Evolutionary conservation across 2,113 vertebrate species (phyloP).

Genomic region (Bothrops jararaca): DNA sequence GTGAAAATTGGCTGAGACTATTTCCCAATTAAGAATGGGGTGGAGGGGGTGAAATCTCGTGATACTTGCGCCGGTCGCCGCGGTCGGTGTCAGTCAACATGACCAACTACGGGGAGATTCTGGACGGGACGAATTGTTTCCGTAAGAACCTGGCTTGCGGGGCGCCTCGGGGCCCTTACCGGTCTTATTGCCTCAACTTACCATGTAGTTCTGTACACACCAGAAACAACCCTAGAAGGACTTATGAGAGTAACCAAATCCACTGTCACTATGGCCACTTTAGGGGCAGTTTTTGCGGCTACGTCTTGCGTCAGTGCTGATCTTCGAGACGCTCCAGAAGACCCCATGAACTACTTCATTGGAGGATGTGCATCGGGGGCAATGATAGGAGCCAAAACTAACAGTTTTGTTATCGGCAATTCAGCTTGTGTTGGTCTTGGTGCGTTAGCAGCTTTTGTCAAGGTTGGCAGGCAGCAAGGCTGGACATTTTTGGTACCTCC

Average conservation of each 20-base stretch:
- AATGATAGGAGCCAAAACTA: conserved; percentile 75
- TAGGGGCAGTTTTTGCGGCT: conserved; percentile 88
- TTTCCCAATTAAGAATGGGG: too few species aligned
- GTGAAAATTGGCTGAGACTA: too few species aligned
- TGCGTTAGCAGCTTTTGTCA: not conserved
- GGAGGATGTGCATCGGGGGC: conserved; percentile 86
- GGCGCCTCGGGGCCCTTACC: too few species aligned
- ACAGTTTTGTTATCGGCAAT: not conserved
- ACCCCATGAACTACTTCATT: conserved; percentile 86
- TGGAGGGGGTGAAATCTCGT: too few species aligned
- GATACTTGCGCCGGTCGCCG: too few species aligned
- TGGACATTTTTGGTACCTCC: not conserved
- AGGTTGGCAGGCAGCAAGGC: not conserved
- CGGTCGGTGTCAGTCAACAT: too few species aligned
- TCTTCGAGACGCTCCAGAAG: conserved; percentile 75
- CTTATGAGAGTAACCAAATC: conserved; percentile 64
- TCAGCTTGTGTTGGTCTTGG: not conserved
- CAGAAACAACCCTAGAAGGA: conserved; percentile 70
- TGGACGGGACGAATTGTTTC: too few species aligned
- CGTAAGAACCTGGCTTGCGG: too few species aligned
- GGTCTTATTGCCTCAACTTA: conserved; percentile 80
- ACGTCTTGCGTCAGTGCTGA: conserved; percentile 84
- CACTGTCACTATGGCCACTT: conserved; percentile 78
- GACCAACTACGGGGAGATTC: too few species aligned
- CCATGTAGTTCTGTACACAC: conserved; percentile 70